Conservation (phyloP, 2,797 vertebrate genomes). For the Eulemur coronatus region DNA sequence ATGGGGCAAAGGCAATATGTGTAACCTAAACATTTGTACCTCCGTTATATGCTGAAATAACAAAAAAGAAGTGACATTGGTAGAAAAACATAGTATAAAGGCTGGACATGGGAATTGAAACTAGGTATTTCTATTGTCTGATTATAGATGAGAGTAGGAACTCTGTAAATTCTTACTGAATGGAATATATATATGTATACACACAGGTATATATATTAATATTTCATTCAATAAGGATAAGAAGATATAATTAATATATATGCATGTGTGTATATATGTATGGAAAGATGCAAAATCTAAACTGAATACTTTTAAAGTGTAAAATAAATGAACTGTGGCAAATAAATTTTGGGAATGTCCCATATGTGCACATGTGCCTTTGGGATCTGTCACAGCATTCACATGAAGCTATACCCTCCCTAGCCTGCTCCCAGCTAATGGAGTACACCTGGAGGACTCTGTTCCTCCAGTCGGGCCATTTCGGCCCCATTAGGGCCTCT, state of each 20-base stretch:
- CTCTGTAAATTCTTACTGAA: neutral
- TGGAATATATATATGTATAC: neutral
- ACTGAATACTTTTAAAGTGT: neutral
- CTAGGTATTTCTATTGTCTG: neutral
- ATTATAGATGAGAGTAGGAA: neutral
- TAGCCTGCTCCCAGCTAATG: neutral
- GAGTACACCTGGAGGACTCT: neutral
- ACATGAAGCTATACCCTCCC: neutral
- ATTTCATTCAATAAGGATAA: neutral
- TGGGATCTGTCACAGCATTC: neutral
- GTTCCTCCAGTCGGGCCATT: neutral
- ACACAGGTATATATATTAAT: neutral
- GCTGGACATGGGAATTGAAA: neutral
- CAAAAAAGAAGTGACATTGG: neutral
- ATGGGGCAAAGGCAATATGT: too few relatives aligned
- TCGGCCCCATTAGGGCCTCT: neutral
- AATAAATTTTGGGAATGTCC: neutral
- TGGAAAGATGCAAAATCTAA: neutral
- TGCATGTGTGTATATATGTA: neutral
- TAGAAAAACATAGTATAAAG: neutral
- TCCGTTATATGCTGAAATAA: too few relatives aligned
- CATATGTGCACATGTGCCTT: rapidly evolving
- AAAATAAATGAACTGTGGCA: neutral
- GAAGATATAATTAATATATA: neutral
- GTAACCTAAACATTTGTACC: too few relatives aligned